Evolutionary conservation across 1,140 invertebrate species (phyloP).

Genomic region (Bombus fervidus): DNA sequence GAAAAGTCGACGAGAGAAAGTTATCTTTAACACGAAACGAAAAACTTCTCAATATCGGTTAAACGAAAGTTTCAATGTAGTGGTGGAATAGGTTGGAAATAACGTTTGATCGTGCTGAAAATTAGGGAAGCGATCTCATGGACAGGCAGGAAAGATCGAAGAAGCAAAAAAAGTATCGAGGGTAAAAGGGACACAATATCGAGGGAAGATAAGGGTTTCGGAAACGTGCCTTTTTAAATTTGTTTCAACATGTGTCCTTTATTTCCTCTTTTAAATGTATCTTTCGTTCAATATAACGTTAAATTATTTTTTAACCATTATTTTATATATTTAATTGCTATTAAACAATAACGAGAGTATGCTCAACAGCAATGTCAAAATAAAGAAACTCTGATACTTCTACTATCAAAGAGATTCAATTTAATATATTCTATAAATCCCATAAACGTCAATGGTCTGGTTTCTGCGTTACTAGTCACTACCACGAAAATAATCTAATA

Average conservation of each 20-base stretch:
- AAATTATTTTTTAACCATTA: no score
- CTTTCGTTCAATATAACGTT: no score
- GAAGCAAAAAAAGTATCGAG: conserved; percentile 16
- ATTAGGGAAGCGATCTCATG: conserved; percentile 72
- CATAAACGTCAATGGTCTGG: no score
- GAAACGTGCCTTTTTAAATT: not conserved
- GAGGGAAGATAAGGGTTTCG: not conserved
- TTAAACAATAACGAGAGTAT: no score
- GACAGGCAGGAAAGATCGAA: conserved; percentile 36
- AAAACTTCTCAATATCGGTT: conserved; percentile 76
- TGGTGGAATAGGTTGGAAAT: conserved; percentile 55
- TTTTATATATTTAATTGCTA: no score
- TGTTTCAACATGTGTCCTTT: not conserved
- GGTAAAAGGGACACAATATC: conserved; percentile 22
- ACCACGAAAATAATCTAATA: no score
- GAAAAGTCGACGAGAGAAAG: not conserved
- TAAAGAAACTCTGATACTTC: no score
- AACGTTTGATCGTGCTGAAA: conserved; percentile 77
- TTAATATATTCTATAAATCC: no score
- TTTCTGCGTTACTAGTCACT: no score
- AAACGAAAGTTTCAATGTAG: conserved; percentile 63
- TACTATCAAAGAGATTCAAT: no score
- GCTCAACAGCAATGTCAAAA: no score
- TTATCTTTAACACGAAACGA: conserved; percentile 52
- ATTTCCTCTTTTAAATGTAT: not conserved